These are phyloP conservation scores for Odontomachus brunneus DNA, from an alignment of 1,140 invertebrate genomes.

Conservation along the genomic window DNA sequence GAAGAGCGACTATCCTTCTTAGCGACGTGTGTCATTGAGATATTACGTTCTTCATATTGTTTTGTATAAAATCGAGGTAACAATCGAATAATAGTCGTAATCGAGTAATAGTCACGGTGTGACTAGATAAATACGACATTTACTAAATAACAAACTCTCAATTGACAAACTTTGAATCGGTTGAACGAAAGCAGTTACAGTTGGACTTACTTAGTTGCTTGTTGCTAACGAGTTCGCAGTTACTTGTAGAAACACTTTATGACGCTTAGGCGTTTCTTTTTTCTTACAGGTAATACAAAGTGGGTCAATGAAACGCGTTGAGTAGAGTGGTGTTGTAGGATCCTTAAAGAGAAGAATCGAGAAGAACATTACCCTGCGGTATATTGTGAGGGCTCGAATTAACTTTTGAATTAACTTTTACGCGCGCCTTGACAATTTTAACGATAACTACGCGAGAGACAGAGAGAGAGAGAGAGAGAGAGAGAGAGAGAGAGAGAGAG, in stretches of 20 bases:
- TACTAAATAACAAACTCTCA: too few species aligned
- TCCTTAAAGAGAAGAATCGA: conserved; percentile 53
- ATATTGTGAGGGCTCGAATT: conserved; percentile 74
- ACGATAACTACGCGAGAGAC: conserved; percentile 71
- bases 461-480: conserved; percentile 70
- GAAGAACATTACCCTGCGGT: conserved; percentile 76
- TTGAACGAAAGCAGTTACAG: too few species aligned
- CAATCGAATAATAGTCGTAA: too few species aligned
- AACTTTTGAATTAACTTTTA: conserved; percentile 66
- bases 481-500: conserved; percentile 74
- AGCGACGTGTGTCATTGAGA: too few species aligned
- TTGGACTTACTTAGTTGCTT: too few species aligned
- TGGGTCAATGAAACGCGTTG: conserved; percentile 74
- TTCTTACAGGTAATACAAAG: conserved; percentile 28
- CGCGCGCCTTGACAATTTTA: conserved; percentile 77
- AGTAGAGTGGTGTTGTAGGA: conserved; percentile 57
- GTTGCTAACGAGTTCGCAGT: too few species aligned
- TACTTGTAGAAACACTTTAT: not conserved
- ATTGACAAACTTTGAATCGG: too few species aligned
- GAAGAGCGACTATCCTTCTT: too few species aligned
- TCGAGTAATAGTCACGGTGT: too few species aligned
- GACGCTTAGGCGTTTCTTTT: not conserved
- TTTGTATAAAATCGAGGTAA: too few species aligned
- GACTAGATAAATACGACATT: too few species aligned
- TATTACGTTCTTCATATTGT: too few species aligned